Evolutionary conservation across 2,113 vertebrate species (phyloP).

Genomic region (Microtus montanus): DNA sequence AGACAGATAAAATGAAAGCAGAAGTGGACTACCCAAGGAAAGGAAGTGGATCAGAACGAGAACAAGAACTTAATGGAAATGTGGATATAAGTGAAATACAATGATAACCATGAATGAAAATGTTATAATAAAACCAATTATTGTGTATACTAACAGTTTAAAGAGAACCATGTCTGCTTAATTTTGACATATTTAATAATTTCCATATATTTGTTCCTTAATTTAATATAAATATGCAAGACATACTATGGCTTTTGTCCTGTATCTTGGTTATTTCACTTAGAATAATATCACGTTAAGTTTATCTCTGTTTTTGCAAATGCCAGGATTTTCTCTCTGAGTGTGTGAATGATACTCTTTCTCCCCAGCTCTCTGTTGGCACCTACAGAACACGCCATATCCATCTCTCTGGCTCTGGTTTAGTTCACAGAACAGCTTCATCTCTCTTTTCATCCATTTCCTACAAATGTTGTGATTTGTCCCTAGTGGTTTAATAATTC

Average conservation of each 20-base stretch:
- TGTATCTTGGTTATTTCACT: background rate
- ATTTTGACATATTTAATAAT: background rate
- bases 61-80: background rate
- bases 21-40: background rate
- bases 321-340: background rate
- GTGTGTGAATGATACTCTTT: background rate
- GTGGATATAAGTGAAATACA: too few relatives aligned
- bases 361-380: background rate
- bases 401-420: background rate
- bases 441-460: background rate
- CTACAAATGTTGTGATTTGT: background rate
- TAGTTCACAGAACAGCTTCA: background rate
- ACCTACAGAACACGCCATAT: background rate
- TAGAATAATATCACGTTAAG: background rate
- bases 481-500: background rate
- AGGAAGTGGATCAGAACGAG: too few relatives aligned
- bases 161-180: background rate
- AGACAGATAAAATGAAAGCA: background rate
- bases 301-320: background rate
- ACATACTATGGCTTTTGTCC: background rate
- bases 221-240: background rate
- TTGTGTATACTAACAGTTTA: background rate
- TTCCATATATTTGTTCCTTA: background rate
- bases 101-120: background rate
- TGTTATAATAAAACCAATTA: too few relatives aligned